Conservation (phyloP, 2,113 vertebrate genomes). For the Astur gentilis region DNA sequence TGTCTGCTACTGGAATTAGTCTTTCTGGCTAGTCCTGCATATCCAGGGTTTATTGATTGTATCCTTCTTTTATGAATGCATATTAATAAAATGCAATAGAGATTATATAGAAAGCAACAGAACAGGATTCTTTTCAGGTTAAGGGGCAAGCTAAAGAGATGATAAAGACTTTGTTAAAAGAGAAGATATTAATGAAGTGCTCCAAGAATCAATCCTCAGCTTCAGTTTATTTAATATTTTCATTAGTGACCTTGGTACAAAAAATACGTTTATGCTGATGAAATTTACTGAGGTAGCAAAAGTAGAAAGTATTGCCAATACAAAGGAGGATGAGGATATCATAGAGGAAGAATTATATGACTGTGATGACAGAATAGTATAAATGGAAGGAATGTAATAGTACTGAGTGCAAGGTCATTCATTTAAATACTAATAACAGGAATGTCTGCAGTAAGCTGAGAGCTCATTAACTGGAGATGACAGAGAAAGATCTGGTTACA, state of each 20-base stretch:
- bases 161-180: background rate
- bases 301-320: background rate
- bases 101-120: background rate
- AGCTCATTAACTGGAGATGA: constrained; percentile 55
- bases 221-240: background rate
- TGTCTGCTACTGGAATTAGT: background rate
- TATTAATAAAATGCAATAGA: background rate
- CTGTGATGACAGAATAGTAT: constrained; percentile 34
- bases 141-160: background rate
- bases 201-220: background rate
- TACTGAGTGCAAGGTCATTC: constrained; percentile 39
- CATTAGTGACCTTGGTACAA: background rate
- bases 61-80: background rate
- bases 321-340: background rate
- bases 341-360: background rate
- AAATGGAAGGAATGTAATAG: constrained; percentile 51
- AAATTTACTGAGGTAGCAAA: background rate
- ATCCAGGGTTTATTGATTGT: background rate
- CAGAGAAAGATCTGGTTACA: constrained; percentile 54
- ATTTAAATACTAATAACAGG: constrained; percentile 61
- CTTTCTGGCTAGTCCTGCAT: background rate
- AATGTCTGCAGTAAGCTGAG: constrained; percentile 50
- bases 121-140: background rate
- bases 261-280: background rate
- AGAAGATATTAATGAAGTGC: background rate